A percentile compares a stretch with the other conserved stretches of the same genome.
Conservation (phyloP, 2,888 invertebrate species). For the Ophion obscuratus region DNA sequence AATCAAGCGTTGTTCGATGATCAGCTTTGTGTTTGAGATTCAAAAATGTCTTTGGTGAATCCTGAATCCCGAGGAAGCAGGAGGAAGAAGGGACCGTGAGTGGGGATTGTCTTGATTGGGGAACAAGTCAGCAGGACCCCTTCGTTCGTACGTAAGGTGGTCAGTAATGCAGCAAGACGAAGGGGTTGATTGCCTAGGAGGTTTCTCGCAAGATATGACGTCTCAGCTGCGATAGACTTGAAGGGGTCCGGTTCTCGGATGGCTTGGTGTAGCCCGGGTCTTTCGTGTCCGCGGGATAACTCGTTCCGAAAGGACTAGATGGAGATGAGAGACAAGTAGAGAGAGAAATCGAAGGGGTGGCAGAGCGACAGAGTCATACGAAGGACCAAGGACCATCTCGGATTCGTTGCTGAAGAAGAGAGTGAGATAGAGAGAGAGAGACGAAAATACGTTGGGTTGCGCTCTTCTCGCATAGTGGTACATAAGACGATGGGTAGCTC, state of each 20-base stretch:
- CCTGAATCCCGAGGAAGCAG: neutral
- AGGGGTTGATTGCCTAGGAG: conserved; percentile 81
- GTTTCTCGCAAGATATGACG: conserved; percentile 72
- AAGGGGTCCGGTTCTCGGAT: conserved; percentile 42
- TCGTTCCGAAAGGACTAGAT: conserved; percentile 12
- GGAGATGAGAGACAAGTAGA: conserved; percentile 37
- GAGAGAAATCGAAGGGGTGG: conserved; percentile 13
- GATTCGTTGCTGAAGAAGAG: conserved; percentile 41
- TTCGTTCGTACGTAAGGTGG: conserved; percentile 67
- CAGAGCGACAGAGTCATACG: conserved; percentile 32
- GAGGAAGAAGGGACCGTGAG: neutral
- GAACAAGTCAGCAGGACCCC: neutral
- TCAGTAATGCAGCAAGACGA: conserved; percentile 80
- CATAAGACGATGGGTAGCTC: conserved; percentile 61
- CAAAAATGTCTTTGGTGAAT: too few species aligned
- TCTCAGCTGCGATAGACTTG: conserved; percentile 58
- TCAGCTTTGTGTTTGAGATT: too few species aligned
- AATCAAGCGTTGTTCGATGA: too few species aligned
- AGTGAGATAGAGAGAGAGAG: conserved; percentile 36
- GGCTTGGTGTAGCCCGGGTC: conserved; percentile 13
- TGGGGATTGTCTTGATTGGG: neutral
- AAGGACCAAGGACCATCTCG: conserved; percentile 66
- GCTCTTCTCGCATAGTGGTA: conserved; percentile 50
- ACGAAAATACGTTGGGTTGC: conserved; percentile 33
- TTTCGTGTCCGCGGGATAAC: conserved; percentile 48